These are phyloP conservation scores for Polyodon spathula DNA, from an alignment of 2,113 vertebrate genomes.

Conservation along the genomic window DNA sequence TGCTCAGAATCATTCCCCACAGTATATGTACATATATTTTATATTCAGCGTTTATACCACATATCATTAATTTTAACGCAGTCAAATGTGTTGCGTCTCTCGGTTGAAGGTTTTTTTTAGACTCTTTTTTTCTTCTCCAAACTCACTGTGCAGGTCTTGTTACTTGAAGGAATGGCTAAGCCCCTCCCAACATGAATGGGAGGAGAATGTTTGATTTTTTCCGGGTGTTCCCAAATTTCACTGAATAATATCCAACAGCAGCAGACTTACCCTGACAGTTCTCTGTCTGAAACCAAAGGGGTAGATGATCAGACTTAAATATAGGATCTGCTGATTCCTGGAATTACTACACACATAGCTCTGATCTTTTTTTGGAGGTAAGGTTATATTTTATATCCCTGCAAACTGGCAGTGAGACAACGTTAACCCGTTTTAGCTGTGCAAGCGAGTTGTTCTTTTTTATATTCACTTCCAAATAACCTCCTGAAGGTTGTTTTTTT, in stretches of 20 bases:
- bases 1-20: background rate
- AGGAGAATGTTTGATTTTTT: background rate
- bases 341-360: slow-evolving; percentile 8
- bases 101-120: background rate
- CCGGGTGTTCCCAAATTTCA: slow-evolving; percentile 10
- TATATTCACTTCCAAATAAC: no score
- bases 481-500: no score
- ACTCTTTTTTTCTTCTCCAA: background rate
- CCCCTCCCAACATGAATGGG: slow-evolving; percentile 11
- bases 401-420: no score
- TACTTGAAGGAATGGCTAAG: background rate
- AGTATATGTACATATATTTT: background rate
- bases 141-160: background rate
- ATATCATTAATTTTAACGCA: background rate
- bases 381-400: slow-evolving; percentile 4
- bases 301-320: slow-evolving; percentile 1
- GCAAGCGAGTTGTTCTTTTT: no score
- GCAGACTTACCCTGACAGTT: slow-evolving; percentile 11
- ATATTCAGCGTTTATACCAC: background rate
- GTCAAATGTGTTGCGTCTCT: background rate
- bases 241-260: slow-evolving; percentile 13
- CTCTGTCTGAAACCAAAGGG: slow-evolving; percentile 9
- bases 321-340: slow-evolving; percentile 3
- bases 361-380: slow-evolving; percentile 12
- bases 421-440: no score